Conservation (phyloP, 2,888 invertebrate genomes). For the Orthonevra nobilis region DNA sequence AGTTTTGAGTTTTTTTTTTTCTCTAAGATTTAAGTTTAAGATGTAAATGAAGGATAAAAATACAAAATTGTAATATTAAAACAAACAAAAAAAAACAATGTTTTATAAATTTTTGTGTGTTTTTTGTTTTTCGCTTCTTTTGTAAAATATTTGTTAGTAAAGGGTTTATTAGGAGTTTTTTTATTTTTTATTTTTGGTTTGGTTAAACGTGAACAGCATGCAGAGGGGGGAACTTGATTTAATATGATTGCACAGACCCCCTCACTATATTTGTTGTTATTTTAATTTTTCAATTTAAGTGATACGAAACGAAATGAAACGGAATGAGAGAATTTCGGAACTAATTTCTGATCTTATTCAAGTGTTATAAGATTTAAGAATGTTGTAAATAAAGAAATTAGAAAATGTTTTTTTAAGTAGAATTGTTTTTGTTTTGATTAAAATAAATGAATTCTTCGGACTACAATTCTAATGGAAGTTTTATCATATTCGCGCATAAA, state of each 20-base stretch:
- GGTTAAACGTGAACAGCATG: constrained; percentile 11
- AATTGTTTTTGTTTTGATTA: no score
- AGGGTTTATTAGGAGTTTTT: constrained; percentile 19
- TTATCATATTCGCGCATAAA: no score
- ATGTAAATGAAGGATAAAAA: constrained; percentile 56
- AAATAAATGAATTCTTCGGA: no score
- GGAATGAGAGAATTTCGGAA: constrained; percentile 31
- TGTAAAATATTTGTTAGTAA: background rate
- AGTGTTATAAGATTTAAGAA: constrained; percentile 52
- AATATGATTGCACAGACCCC: no score
- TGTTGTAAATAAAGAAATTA: constrained; percentile 60
- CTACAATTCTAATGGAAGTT: no score
- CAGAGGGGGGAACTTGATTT: background rate
- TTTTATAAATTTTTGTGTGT: constrained; percentile 20
- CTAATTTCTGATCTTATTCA: constrained; percentile 27
- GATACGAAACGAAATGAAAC: constrained; percentile 3
- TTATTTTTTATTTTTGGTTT: constrained; percentile 18
- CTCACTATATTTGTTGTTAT: no score
- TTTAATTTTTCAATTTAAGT: constrained; percentile 15
- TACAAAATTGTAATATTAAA: constrained; percentile 60
- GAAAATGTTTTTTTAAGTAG: constrained; percentile 1
- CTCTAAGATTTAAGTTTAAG: constrained; percentile 60
- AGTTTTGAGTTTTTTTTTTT: constrained; percentile 43
- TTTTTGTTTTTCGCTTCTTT: background rate
- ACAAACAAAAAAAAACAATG: no score